Evolutionary conservation across 2,113 vertebrate species (phyloP).

Genomic region (Sebastes fasciatus): DNA sequence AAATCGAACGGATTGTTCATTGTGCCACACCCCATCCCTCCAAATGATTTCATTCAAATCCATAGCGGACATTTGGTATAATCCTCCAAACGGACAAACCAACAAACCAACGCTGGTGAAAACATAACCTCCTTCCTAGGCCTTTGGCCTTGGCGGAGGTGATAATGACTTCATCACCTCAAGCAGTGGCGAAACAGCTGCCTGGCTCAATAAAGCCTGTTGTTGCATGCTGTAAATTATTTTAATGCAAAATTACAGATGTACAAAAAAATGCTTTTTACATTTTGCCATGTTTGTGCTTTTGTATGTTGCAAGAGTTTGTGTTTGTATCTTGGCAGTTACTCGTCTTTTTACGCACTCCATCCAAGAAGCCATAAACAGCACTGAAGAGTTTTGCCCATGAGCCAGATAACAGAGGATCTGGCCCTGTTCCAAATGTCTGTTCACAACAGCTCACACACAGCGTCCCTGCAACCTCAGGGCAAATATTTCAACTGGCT

Average conservation of each 20-base stretch:
- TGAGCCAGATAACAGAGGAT: constrained; percentile 21
- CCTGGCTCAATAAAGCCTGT: not conserved
- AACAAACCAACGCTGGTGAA: no score
- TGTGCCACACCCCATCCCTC: no score
- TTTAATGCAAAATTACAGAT: constrained; percentile 12
- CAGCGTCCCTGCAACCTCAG: constrained; percentile 8
- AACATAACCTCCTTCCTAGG: no score
- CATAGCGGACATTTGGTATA: no score
- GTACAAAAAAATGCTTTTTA: not conserved
- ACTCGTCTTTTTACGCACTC: not conserved
- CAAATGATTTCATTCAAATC: no score
- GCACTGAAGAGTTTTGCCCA: constrained; percentile 3
- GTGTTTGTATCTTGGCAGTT: constrained; percentile 17
- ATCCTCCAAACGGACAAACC: no score
- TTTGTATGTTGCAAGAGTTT: constrained; percentile 12
- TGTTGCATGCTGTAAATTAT: not conserved
- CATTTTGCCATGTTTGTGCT: not conserved
- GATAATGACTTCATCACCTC: not conserved
- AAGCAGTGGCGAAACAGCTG: not conserved
- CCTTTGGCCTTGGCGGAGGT: no score
- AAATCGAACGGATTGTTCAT: no score
- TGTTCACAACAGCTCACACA: constrained; percentile 23
- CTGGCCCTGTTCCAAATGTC: constrained; percentile 18
- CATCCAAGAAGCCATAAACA: constrained; percentile 46
- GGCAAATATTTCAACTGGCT: constrained; percentile 21